Evolutionary conservation across 2,888 invertebrate genomes (phyloP).

Genomic region (Tenthredo mesomela): DNA sequence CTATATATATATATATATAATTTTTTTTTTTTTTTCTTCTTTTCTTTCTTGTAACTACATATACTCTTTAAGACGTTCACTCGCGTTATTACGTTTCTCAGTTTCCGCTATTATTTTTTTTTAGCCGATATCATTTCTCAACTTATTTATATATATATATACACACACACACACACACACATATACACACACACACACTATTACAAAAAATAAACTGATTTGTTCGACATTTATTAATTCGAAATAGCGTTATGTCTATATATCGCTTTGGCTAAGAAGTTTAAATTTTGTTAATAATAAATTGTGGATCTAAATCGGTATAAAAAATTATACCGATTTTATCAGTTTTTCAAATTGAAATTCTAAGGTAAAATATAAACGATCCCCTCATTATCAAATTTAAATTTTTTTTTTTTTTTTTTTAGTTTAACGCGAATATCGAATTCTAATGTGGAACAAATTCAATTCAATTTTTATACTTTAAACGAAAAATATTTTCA

Average conservation of each 20-base stretch:
- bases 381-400: not conserved
- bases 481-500: not conserved
- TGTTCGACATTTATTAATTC: conserved; percentile 15
- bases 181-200: not conserved
- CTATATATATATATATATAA: conserved; percentile 70
- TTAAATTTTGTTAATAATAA: not conserved
- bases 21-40: conserved; percentile 54
- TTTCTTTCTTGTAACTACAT: conserved; percentile 63
- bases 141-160: not conserved
- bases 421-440: conserved; percentile 1
- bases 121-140: not conserved
- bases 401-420: conserved; percentile 5
- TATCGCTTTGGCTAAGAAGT: not conserved
- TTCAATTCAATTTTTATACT: not conserved
- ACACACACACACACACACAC: not conserved
- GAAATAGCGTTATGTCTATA: not conserved
- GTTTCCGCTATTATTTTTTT: not conserved
- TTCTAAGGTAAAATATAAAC: not conserved
- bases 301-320: too few species aligned
- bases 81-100: conserved; percentile 41
- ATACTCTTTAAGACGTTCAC: conserved; percentile 46
- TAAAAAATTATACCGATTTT: not conserved
- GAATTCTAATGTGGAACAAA: conserved; percentile 21
- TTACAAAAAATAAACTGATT: conserved; percentile 21
- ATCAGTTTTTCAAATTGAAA: not conserved